These are phyloP conservation scores for Drosophila paracracens DNA, from an alignment of 2,888 invertebrate genomes.

Conservation along the genomic window DNA sequence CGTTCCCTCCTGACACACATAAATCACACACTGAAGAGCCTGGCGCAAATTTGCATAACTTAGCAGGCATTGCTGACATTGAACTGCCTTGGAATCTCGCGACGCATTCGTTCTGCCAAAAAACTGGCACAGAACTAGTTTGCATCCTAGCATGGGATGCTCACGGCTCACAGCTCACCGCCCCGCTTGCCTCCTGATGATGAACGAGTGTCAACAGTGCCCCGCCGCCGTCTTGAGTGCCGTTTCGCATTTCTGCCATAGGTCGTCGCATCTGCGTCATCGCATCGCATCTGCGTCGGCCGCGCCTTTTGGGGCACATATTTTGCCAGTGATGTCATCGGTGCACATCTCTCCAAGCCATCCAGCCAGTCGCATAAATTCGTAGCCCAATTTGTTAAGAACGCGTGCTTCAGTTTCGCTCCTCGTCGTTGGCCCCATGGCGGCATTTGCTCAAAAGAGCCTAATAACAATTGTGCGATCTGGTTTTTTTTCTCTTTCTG, in stretches of 20 bases:
- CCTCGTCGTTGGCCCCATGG: slow-evolving; percentile 33
- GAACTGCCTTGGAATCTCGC: slow-evolving; percentile 39
- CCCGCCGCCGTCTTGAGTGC: slow-evolving; percentile 5
- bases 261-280: slow-evolving; percentile 50
- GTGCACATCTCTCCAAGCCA: slow-evolving; percentile 43
- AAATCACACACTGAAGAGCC: slow-evolving; percentile 68
- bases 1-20: slow-evolving; percentile 53
- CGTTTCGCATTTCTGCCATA: slow-evolving; percentile 24
- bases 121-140: slow-evolving; percentile 62
- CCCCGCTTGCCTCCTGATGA: slow-evolving; percentile 34
- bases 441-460: slow-evolving; percentile 75
- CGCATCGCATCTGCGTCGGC: slow-evolving; percentile 46
- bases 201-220: slow-evolving; percentile 51
- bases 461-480: slow-evolving; percentile 79
- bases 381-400: slow-evolving; percentile 78
- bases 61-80: slow-evolving; percentile 38
- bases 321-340: slow-evolving; percentile 75
- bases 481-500: slow-evolving; percentile 56
- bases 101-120: slow-evolving; percentile 64
- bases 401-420: slow-evolving; percentile 77
- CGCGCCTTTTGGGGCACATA: slow-evolving; percentile 77
- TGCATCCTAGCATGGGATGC: slow-evolving; percentile 64
- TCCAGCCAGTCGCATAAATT: slow-evolving; percentile 64
- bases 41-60: slow-evolving; percentile 69
- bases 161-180: slow-evolving; percentile 8